Evolutionary conservation across 2,797 vertebrate genomes (phyloP).

Genomic region (Myripristis murdjan): DNA sequence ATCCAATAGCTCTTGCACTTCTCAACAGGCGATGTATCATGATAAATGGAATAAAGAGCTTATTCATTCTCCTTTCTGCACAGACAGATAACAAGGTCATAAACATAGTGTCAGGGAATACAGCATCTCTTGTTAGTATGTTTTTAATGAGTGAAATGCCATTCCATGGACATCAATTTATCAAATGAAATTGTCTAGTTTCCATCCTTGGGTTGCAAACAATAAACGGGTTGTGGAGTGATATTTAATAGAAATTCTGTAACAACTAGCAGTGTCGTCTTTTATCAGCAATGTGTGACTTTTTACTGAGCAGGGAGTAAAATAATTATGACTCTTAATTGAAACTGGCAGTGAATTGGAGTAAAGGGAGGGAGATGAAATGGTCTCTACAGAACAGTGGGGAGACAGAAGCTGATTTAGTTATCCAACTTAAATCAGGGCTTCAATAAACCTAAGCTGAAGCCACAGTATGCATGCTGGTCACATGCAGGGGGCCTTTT

Average conservation of each 20-base stretch:
- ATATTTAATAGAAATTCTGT: conserved; percentile 64
- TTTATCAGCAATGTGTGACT: conserved; percentile 69
- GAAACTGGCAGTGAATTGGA: conserved; percentile 73
- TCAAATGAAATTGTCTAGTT: conserved; percentile 39
- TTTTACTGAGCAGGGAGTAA: conserved; percentile 69
- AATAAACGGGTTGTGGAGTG: conserved; percentile 45
- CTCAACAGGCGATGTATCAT: not conserved
- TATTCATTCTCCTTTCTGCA: not conserved
- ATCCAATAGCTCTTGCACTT: no score
- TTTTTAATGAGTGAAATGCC: conserved; percentile 22
- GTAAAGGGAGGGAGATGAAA: conserved; percentile 48
- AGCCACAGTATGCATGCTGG: conserved; percentile 44
- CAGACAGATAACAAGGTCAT: not conserved
- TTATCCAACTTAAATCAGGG: conserved; percentile 62
- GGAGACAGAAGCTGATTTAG: conserved; percentile 53
- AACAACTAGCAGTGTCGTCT: conserved; percentile 70
- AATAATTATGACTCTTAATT: conserved; percentile 81
- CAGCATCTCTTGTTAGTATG: not conserved
- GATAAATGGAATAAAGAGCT: conserved; percentile 4
- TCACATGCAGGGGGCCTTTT: conserved; percentile 34
- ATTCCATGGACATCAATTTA: conserved; percentile 28
- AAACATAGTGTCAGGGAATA: not conserved
- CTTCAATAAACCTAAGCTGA: conserved; percentile 42
- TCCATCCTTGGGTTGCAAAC: conserved; percentile 40
- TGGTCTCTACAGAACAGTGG: conserved; percentile 54